These are phyloP conservation scores for Biston betularia DNA, from an alignment of 2,888 invertebrate genomes.

Conservation along the genomic window DNA sequence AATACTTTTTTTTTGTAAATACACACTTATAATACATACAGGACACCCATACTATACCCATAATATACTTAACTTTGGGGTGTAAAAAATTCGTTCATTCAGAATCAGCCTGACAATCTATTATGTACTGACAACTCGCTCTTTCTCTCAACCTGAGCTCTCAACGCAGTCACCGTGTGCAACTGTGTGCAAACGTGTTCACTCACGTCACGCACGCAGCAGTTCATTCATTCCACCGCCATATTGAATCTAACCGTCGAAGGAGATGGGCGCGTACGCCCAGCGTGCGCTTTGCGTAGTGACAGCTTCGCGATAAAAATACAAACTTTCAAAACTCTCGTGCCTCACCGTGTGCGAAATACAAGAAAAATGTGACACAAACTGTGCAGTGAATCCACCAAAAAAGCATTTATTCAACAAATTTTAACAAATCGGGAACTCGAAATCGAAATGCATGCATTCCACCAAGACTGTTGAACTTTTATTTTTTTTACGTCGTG, in stretches of 20 bases:
- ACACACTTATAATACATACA: no score
- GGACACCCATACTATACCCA: no score
- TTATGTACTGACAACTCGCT: no score
- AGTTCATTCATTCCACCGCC: constrained; percentile 57
- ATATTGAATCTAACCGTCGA: constrained; percentile 73
- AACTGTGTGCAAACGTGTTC: neutral
- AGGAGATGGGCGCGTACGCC: constrained; percentile 56
- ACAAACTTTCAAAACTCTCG: constrained; percentile 69
- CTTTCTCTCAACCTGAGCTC: no score
- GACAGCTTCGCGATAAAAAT: constrained; percentile 75
- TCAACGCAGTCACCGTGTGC: constrained; percentile 17
- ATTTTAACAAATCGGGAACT: constrained; percentile 48
- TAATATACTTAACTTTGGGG: neutral
- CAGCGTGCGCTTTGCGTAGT: constrained; percentile 64
- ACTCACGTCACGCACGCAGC: constrained; percentile 1
- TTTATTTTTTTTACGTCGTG: constrained; percentile 71
- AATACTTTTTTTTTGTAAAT: no score
- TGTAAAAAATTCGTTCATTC: constrained; percentile 39
- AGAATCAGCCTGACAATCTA: no score
- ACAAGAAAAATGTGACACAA: constrained; percentile 45
- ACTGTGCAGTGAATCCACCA: constrained; percentile 62
- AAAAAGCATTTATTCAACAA: constrained; percentile 35
- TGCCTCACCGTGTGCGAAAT: constrained; percentile 52
- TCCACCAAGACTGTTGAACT: constrained; percentile 84
- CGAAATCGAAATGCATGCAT: constrained; percentile 81